Evolutionary conservation across 2,797 vertebrate genomes (phyloP).

Genomic region (Ambastaia sidthimunki): DNA sequence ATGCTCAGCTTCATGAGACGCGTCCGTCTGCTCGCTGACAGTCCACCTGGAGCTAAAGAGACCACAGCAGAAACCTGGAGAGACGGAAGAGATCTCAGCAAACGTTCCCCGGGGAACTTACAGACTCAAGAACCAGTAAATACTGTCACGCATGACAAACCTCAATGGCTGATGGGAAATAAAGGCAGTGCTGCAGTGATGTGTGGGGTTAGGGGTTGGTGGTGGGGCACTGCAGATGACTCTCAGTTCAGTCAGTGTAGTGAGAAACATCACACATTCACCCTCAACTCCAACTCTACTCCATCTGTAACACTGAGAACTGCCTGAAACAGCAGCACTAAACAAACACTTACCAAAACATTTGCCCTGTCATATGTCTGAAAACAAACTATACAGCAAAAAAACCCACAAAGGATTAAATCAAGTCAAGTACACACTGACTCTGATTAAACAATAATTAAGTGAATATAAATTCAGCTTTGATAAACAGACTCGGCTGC

Average conservation of each 20-base stretch:
- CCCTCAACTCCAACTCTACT: too few relatives aligned
- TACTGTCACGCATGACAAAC: not conserved
- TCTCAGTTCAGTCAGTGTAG: too few relatives aligned
- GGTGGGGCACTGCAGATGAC: too few relatives aligned
- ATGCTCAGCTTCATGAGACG: too few relatives aligned
- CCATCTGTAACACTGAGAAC: too few relatives aligned
- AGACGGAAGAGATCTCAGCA: not conserved
- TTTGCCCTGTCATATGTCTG: not conserved
- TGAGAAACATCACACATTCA: too few relatives aligned
- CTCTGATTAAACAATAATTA: not conserved
- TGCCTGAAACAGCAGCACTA: too few relatives aligned
- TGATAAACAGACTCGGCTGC: not conserved
- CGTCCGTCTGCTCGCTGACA: too few relatives aligned
- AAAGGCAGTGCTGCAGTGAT: not conserved
- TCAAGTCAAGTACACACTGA: not conserved
- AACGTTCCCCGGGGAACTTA: slow-evolving; percentile 4
- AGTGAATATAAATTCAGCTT: not conserved
- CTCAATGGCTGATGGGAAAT: not conserved
- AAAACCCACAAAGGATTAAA: not conserved
- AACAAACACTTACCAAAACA: too few relatives aligned
- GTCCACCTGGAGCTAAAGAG: too few relatives aligned
- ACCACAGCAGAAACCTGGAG: not conserved
- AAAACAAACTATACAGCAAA: not conserved
- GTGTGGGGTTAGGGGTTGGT: too few relatives aligned
- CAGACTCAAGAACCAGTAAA: slow-evolving; percentile 6